These are phyloP conservation scores for Spinus pinus DNA, from an alignment of 2,797 vertebrate genomes.

Conservation along the genomic window DNA sequence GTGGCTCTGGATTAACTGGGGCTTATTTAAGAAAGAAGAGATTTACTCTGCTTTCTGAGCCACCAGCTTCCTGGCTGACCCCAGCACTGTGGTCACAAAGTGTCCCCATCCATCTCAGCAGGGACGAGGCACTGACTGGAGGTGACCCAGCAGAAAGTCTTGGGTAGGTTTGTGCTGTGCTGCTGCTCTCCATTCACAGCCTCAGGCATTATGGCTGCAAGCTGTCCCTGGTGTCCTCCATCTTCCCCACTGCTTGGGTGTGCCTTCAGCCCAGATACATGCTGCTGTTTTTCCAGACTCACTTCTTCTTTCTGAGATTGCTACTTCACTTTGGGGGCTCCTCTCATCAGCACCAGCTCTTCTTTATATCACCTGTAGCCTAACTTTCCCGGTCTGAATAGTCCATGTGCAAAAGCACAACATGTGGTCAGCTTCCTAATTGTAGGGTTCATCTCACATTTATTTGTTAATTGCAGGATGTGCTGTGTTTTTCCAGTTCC, in stretches of 20 bases:
- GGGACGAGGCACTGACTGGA: background rate
- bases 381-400: background rate
- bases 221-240: background rate
- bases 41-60: background rate
- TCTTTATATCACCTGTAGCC: background rate
- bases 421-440: background rate
- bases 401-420: background rate
- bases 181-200: background rate
- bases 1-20: background rate
- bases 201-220: background rate
- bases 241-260: background rate
- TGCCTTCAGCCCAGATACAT: background rate
- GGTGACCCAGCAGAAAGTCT: background rate
- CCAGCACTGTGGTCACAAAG: background rate
- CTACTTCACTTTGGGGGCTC: background rate
- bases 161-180: background rate
- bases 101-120: background rate
- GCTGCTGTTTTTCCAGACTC: background rate
- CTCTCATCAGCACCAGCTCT: background rate
- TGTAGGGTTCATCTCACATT: background rate
- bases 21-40: background rate
- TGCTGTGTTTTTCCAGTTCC: background rate
- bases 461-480: background rate
- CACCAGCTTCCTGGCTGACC: background rate
- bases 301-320: background rate